Evolutionary conservation across 92 coral and sea anemone species (phyloP), one percentile per base, ranked within the genome.

Genomic region (Isaurus tuberculatus): DNA sequence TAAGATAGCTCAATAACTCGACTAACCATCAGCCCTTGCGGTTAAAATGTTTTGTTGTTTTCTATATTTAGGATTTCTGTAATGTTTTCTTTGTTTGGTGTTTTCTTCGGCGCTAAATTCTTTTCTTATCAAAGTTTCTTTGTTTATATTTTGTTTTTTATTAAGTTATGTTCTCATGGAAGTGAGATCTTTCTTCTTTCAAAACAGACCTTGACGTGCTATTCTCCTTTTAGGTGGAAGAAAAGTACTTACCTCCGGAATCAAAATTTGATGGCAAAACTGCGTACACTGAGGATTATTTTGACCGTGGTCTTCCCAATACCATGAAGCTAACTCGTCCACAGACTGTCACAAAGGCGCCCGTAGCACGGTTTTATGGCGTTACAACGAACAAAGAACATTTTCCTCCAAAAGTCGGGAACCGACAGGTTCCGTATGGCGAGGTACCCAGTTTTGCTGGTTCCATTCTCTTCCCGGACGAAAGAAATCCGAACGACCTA

Each of bases 381-480:
- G 94, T 87, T 48, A 96, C 99, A 16, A 94, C 98, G n/a, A 95
- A 96, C 86, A 96, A 90, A 85, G 83, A 92, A 22, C 82, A 97
- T 61, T 96, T 88, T 80, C 89, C 94, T 0, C 87, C 88, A 44
- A 96, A 96, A 81, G 87, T 61, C 31, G 92, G 93, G 29, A 77
- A 75, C 10, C 98, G 92, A 4, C 91, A 92, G 30, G 92, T 82
- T 29, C 84, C 93, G 16, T 96, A 81, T 73, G 89, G 93, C 19
- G 99, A 96, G 84, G 81, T 92, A n/a, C 99, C 99, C 19, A 90
- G 94, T 57, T 96, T 92, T 69, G 87, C 98, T 16, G 98, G 98
- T 20, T 87, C 94, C 44, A 93, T 96, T 63, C 90, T 96, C 44
- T 96, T 88, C 80, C 99, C 99, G 30, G 99, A 92, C 32, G 73